Percentiles rank a stretch among this genome's conserved stretches.
These are phyloP conservation scores for Hydropsyche betteni DNA, from an alignment of 2,888 invertebrate species.

Conservation along the genomic window DNA sequence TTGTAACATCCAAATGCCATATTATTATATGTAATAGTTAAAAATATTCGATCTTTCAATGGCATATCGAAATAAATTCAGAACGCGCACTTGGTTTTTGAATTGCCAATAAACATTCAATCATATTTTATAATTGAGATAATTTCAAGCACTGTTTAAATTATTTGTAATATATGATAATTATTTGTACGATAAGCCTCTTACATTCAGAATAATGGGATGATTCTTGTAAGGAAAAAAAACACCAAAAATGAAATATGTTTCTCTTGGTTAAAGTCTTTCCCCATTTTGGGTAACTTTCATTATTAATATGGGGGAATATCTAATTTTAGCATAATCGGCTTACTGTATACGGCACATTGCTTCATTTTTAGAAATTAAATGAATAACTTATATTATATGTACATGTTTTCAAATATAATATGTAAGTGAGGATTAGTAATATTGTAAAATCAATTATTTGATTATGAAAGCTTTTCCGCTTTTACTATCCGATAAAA, in stretches of 20 bases:
- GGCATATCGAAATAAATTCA: too few relatives aligned
- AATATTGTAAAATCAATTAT: too few relatives aligned
- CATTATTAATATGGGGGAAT: conserved; percentile 32
- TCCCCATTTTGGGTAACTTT: conserved; percentile 11
- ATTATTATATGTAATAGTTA: too few relatives aligned
- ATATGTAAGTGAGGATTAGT: neutral
- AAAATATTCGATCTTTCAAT: too few relatives aligned
- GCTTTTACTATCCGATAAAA: too few relatives aligned
- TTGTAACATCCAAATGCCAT: too few relatives aligned
- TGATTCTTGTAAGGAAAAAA: conserved; percentile 5
- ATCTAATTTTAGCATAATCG: conserved; percentile 33
- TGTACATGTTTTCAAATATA: neutral
- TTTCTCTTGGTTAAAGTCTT: neutral
- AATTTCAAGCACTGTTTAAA: too few relatives aligned
- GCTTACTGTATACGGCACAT: conserved; percentile 24
- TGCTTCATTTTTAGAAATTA: conserved; percentile 27
- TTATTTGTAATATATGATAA: neutral
- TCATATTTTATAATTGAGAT: too few relatives aligned
- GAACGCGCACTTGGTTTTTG: too few relatives aligned
- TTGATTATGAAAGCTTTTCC: too few relatives aligned
- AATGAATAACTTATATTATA: conserved; percentile 20
- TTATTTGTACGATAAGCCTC: conserved; percentile 18
- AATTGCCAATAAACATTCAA: too few relatives aligned
- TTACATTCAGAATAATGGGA: conserved; percentile 19
- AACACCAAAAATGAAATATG: conserved; percentile 28